phyloP scores from a whole-genome alignment of 2,888 invertebrate species.

The Helicoverpa assulta region DNA sequence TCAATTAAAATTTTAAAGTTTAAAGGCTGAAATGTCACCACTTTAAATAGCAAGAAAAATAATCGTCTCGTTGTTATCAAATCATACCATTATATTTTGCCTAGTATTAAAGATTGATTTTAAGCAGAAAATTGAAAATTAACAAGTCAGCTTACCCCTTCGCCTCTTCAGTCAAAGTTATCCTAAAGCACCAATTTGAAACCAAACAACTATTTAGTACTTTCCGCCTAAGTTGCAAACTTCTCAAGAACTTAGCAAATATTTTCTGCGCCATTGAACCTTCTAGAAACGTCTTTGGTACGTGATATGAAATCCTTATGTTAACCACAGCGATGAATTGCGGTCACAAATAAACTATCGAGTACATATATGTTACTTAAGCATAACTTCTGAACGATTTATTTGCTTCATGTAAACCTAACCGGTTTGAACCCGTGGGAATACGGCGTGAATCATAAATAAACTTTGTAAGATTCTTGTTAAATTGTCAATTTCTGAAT shows the following conservation, averaged over 20 bases:
- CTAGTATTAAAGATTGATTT: no score
- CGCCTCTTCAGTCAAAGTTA: neutral
- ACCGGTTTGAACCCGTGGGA: constrained; percentile 31
- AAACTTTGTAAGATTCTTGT: neutral
- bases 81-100: neutral
- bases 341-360: constrained; percentile 38
- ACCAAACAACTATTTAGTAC: neutral
- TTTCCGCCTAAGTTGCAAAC: constrained; percentile 12
- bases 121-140: no score
- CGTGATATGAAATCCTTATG: constrained; percentile 30
- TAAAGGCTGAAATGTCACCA: no score
- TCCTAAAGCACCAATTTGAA: neutral
- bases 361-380: constrained; percentile 26
- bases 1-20: no score
- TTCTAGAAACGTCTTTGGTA: constrained; percentile 29
- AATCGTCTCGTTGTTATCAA: neutral
- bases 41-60: no score
- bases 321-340: constrained; percentile 35
- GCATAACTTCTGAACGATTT: constrained; percentile 23
- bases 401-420: neutral
- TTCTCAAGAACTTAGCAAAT: constrained; percentile 27
- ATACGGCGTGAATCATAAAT: neutral
- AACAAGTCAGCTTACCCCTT: no score
- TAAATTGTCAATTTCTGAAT: neutral
- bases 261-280: constrained; percentile 21